Evolutionary conservation across 2,888 invertebrate genomes (phyloP).

Genomic region (Chymomyza fuscimana): DNA sequence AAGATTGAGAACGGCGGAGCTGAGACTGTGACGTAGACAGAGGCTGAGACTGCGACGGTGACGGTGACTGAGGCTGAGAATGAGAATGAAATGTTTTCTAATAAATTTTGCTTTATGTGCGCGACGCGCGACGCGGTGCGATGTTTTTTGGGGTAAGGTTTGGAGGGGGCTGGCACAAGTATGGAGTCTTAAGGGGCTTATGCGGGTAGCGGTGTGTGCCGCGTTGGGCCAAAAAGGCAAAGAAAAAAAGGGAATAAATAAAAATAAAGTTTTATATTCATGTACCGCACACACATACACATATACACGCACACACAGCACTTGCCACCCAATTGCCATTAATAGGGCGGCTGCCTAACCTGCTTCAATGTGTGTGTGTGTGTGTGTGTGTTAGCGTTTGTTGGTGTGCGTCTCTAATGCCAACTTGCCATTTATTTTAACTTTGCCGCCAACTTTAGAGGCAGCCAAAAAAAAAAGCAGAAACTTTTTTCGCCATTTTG

Average conservation of each 20-base stretch:
- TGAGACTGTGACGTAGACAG: background rate
- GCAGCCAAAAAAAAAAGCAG: slow-evolving; percentile 34
- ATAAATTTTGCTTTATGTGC: slow-evolving; percentile 80
- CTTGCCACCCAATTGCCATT: slow-evolving; percentile 77
- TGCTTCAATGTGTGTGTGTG: slow-evolving; percentile 24
- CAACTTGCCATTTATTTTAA: slow-evolving; percentile 71
- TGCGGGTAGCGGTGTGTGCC: background rate
- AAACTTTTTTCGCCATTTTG: slow-evolving; percentile 65
- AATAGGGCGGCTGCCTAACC: slow-evolving; percentile 61
- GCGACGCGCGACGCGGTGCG: slow-evolving; percentile 58
- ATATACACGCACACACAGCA: slow-evolving; percentile 36
- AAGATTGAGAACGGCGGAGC: background rate
- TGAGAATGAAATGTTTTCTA: slow-evolving; percentile 78
- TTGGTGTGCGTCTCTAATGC: slow-evolving; percentile 70
- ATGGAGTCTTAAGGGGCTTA: slow-evolving; percentile 5
- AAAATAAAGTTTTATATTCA: slow-evolving; percentile 74
- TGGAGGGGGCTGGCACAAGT: slow-evolving; percentile 1
- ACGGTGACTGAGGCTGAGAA: slow-evolving; percentile 38
- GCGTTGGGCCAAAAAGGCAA: slow-evolving; percentile 9
- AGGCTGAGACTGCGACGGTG: slow-evolving; percentile 12
- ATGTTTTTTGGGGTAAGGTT: slow-evolving; percentile 1
- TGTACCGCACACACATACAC: slow-evolving; percentile 63
- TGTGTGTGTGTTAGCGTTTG: slow-evolving; percentile 22
- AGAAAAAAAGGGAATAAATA: slow-evolving; percentile 69
- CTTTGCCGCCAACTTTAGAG: slow-evolving; percentile 73